These are phyloP conservation scores for Chrysaora quinquecirrha DNA, from an alignment of 30 jellyfish, hydroid and myxozoan species.

Conservation along the genomic window DNA sequence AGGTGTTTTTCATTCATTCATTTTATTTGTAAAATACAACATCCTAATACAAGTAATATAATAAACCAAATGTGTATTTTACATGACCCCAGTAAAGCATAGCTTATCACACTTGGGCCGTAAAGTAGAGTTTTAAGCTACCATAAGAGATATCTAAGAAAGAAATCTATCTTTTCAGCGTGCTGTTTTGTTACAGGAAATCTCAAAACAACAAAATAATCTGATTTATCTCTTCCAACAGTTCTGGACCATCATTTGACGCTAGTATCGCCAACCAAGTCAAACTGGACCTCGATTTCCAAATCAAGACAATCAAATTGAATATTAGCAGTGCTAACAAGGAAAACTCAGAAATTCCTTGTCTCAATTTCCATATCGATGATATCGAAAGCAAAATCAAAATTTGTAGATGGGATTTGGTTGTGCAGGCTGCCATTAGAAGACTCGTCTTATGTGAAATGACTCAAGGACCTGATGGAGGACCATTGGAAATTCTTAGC, in stretches of 20 bases:
- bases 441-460: slow-evolving; percentile 78
- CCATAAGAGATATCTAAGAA: too few relatives aligned
- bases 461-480: slow-evolving; percentile 81
- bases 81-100: too few relatives aligned
- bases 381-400: slow-evolving; percentile 71
- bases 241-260: slow-evolving; percentile 69
- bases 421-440: slow-evolving; percentile 80
- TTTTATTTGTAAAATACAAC: too few relatives aligned
- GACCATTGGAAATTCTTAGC: slow-evolving; percentile 74
- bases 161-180: too few relatives aligned
- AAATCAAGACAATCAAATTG: slow-evolving; percentile 59
- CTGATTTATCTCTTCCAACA: too few relatives aligned
- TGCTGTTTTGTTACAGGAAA: too few relatives aligned
- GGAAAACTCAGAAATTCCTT: slow-evolving; percentile 43
- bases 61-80: too few relatives aligned
- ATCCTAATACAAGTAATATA: too few relatives aligned
- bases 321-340: slow-evolving; percentile 50
- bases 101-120: too few relatives aligned
- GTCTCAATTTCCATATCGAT: slow-evolving; percentile 72
- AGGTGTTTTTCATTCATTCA: too few relatives aligned
- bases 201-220: too few relatives aligned
- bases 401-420: slow-evolving; percentile 92
- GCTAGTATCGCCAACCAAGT: slow-evolving; percentile 94
- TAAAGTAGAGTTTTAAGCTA: too few relatives aligned
- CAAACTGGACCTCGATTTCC: slow-evolving; percentile 78